Evolutionary conservation across 2,797 vertebrate genomes (phyloP), one percentile per base, ranked within the genome.

Genomic region (Myripristis jacobus): DNA sequence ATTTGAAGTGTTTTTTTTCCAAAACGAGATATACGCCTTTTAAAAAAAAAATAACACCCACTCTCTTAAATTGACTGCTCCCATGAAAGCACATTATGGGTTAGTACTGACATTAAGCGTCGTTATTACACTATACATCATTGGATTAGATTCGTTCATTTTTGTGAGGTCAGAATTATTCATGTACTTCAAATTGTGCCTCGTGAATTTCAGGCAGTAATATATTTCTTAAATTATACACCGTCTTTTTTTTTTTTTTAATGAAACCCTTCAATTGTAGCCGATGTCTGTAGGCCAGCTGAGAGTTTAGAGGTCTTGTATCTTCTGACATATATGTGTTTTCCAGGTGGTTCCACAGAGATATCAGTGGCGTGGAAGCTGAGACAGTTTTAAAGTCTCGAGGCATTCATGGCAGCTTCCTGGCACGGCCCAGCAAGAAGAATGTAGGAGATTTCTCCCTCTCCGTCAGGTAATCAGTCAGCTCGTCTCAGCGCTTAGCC

Each of bases 331-430:
- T 53, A 22, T 54, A 0, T 58, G 19, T 82, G 25, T 54, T 29
- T 3, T 78, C 24, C 87, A 99, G 98, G 94, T 99, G 97, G 97
- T 99, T 99, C 86, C 98, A 99, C 84, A 95, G 97, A 91, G 96
- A 97, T 81, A 90, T 98, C 84, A 94, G 95, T 5, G 98, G 98
- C 68, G 53, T 96, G 73, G 93, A 98, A 6, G 98, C 98, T 0
- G 98, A 99, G 91, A 81, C 94, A 0, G 83, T 97, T 36, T 93
- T 99, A 65, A 98, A 97, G 87, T 83, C 71, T 64, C 93, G 96
- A 8, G 98, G 98, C 0, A 93, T 95, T 55, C 93, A 95, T 47
- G 98, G 98, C 31, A 99, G 97, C 86, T 99, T 99, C 83, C 84
- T 99, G 90, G 97, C 96, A 51, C 94, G 97, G 73, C 97, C 97